A percentile compares a stretch with the other conserved stretches of the same genome.
phyloP scores from a whole-genome alignment of 2,888 invertebrate genomes.

The Bellardia pandia region DNA sequence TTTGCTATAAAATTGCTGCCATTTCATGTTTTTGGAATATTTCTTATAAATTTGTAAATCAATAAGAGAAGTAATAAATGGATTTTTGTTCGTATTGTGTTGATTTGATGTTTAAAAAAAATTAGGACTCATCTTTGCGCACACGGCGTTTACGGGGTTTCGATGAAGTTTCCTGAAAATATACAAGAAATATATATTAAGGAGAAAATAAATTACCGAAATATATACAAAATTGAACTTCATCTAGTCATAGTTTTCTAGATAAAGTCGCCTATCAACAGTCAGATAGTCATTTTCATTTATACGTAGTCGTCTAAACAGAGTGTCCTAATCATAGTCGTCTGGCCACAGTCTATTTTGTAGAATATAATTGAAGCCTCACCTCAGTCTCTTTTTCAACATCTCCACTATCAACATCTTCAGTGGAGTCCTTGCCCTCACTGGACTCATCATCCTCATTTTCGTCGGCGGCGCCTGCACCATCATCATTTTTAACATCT shows the following conservation, averaged over 20 bases:
- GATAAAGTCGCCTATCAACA: neutral
- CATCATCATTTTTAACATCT: conserved; percentile 79
- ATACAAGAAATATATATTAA: conserved; percentile 4
- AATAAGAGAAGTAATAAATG: conserved; percentile 61
- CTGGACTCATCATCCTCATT: conserved; percentile 68
- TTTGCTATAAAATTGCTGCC: conserved; percentile 61
- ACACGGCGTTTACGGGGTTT: conserved; percentile 82
- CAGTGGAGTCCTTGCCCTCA: conserved; percentile 72
- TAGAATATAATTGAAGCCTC: conserved; percentile 68
- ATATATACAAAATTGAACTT: too few relatives aligned
- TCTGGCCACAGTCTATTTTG: neutral
- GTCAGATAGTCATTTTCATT: neutral
- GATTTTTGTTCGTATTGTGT: conserved; percentile 43
- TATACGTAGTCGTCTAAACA: conserved; percentile 1
- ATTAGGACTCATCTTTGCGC: conserved; percentile 81
- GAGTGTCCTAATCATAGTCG: neutral
- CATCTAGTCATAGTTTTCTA: conserved; percentile 14
- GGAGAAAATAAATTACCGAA: neutral
- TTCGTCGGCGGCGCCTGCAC: conserved; percentile 65
- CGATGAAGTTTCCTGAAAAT: conserved; percentile 76
- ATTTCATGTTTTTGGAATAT: conserved; percentile 47
- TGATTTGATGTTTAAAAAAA: conserved; percentile 45
- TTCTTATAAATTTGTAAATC: conserved; percentile 55
- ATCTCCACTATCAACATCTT: conserved; percentile 75
- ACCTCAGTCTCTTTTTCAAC: conserved; percentile 76